Conservation (phyloP, 2,113 vertebrate species). For the Coregonus clupeaformis region DNA sequence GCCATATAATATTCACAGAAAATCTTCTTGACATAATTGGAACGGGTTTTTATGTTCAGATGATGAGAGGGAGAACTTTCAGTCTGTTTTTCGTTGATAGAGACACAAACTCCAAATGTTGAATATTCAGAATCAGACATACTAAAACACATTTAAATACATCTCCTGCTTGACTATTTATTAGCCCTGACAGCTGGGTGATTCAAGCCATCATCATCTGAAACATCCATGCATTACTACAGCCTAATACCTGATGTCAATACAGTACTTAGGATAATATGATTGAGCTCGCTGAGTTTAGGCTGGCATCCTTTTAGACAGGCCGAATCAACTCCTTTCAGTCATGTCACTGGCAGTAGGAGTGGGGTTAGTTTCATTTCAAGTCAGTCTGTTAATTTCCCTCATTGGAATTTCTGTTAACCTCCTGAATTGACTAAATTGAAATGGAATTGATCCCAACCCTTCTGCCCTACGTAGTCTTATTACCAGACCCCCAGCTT, state of each 20-base stretch:
- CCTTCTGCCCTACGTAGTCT: not conserved
- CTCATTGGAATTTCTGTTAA: too few species aligned
- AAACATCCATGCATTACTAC: not conserved
- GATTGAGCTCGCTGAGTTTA: too few species aligned
- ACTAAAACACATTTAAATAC: not conserved
- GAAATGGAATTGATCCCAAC: too few species aligned
- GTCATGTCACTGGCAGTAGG: too few species aligned
- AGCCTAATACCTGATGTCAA: not conserved
- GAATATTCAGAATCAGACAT: not conserved
- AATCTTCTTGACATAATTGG: constrained; percentile 63
- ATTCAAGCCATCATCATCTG: not conserved
- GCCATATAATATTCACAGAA: constrained; percentile 40
- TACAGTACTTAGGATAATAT: not conserved
- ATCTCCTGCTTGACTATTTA: not conserved
- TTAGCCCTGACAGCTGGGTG: not conserved
- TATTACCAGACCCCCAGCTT: not conserved
- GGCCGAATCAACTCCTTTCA: not conserved
- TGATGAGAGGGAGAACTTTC: constrained; percentile 26
- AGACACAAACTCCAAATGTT: not conserved
- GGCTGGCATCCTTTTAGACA: not conserved
- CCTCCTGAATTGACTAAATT: too few species aligned
- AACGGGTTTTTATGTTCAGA: constrained; percentile 33
- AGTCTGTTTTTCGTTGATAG: constrained; percentile 21
- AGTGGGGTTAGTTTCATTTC: too few species aligned
- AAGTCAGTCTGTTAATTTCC: too few species aligned